Evolutionary conservation across 1,140 invertebrate genomes (phyloP).

Genomic region (Euura saliciscinereae): DNA sequence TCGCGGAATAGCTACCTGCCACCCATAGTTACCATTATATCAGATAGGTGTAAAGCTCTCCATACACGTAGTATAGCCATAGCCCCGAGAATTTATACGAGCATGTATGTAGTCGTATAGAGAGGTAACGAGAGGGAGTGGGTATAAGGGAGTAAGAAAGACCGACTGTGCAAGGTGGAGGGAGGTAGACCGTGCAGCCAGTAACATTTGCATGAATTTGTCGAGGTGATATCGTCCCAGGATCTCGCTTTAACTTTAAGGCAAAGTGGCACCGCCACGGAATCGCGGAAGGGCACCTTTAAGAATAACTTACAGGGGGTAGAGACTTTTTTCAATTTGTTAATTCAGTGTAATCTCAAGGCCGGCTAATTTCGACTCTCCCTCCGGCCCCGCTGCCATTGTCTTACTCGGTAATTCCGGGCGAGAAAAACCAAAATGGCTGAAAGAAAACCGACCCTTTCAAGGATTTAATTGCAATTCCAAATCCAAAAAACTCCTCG

Average conservation of each 20-base stretch:
- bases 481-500: too few relatives aligned
- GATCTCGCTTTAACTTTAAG: slow-evolving; percentile 40
- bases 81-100: background rate
- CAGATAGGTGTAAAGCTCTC: slow-evolving; percentile 7
- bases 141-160: background rate
- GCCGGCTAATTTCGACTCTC: slow-evolving; percentile 47
- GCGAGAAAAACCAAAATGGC: background rate
- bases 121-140: slow-evolving; percentile 7
- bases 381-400: slow-evolving; percentile 18
- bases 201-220: slow-evolving; percentile 49
- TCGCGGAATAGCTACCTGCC: background rate
- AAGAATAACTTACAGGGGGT: slow-evolving; percentile 28
- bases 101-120: background rate
- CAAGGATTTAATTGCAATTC: too few relatives aligned
- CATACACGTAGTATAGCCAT: background rate
- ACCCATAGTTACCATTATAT: slow-evolving; percentile 5
- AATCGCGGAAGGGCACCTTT: slow-evolving; percentile 26
- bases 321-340: slow-evolving; percentile 52
- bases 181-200: background rate
- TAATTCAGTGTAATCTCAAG: slow-evolving; percentile 51
- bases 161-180: background rate
- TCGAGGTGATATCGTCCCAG: slow-evolving; percentile 41
- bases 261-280: slow-evolving; percentile 19
- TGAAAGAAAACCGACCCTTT: background rate
- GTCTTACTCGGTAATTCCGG: background rate